Evolutionary conservation across 1,140 invertebrate species (phyloP), one percentile per base, ranked within the genome.

Genomic region (Bombus sibiricus): DNA sequence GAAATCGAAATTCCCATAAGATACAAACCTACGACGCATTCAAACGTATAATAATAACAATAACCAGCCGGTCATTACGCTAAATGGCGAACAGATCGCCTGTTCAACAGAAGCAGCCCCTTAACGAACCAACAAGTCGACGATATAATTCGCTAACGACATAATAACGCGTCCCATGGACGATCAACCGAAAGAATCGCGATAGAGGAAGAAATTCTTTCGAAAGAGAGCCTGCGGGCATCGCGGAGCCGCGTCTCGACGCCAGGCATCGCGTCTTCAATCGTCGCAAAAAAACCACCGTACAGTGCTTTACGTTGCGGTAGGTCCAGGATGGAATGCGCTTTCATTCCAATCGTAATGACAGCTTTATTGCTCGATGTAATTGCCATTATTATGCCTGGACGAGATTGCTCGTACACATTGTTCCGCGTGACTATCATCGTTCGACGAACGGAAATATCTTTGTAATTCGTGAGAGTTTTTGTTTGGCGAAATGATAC

Each of bases 261-360:
- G 28, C 25, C 34, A 9, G 22, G 22, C 15, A 84, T 69, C n/a
- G 59, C 39, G 32, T 13, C n/a, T 28, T 62, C 34, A 47, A 59
- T 59, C 57, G 59, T 62, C 59, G 15, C 18, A 53, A 83, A 59
- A 78, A 43, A 39, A 76, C 37, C 34, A 10, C 4, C 9, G 10
- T 32, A 32, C 37, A 39, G 41, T 34, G 39, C 66, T 74, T 18
- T 90, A n/a, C 90, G 84, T 89, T 94, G 94, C 47, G 93, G 90
- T 81, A 95, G 90, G 83, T 93, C 88, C 81, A 8, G 83, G 77
- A 69, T 64, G 28, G 86, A 90, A 80, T 86, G 87, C 68, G 75
- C 76, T 72, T 83, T 76, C 72, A 81, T 88, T 53, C 87, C 87
- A 88, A 90, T 90, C 75, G 79, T 88, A 90, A 88, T 87, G 71